phyloP scores from a whole-genome alignment of 2,797 vertebrate genomes.

The Acanthopagrus latus region DNA sequence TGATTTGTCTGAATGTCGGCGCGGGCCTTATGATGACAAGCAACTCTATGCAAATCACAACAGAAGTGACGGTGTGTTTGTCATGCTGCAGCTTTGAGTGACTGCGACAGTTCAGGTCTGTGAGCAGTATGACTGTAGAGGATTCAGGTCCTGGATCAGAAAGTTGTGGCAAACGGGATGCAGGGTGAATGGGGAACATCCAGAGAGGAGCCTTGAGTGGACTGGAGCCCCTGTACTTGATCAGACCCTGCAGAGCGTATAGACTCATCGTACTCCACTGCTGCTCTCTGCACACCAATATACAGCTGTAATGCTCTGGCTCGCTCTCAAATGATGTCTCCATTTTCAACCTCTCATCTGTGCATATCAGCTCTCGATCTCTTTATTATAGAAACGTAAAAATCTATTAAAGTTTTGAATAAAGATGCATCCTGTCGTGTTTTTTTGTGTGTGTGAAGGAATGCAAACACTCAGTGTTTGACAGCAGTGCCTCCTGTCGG shows the following conservation, averaged over 20 bases:
- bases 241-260: constrained; percentile 47
- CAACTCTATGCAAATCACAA: constrained; percentile 78
- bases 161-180: constrained; percentile 49
- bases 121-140: constrained; percentile 61
- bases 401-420: constrained; percentile 80
- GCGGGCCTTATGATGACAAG: constrained; percentile 48
- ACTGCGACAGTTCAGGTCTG: constrained; percentile 49
- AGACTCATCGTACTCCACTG: constrained; percentile 51
- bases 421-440: constrained; percentile 29
- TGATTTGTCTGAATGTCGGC: constrained; percentile 9
- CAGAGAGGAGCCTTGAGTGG: constrained; percentile 42
- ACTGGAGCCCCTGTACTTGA: constrained; percentile 56
- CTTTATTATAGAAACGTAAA: constrained; percentile 70
- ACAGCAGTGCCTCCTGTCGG: constrained; percentile 24
- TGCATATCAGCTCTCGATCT: constrained; percentile 70
- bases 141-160: constrained; percentile 21
- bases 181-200: constrained; percentile 56
- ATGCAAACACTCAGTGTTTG: not conserved
- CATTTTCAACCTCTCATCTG: constrained; percentile 59
- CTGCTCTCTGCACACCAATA: constrained; percentile 67
- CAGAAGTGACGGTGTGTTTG: constrained; percentile 38
- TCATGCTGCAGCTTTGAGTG: constrained; percentile 53
- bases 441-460: constrained; percentile 4
- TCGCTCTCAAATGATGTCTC: constrained; percentile 58
- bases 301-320: constrained; percentile 60